Evolutionary conservation across 2,888 invertebrate genomes (phyloP), one percentile per base, ranked within the genome.

Genomic region (Thymelicus acteon): DNA sequence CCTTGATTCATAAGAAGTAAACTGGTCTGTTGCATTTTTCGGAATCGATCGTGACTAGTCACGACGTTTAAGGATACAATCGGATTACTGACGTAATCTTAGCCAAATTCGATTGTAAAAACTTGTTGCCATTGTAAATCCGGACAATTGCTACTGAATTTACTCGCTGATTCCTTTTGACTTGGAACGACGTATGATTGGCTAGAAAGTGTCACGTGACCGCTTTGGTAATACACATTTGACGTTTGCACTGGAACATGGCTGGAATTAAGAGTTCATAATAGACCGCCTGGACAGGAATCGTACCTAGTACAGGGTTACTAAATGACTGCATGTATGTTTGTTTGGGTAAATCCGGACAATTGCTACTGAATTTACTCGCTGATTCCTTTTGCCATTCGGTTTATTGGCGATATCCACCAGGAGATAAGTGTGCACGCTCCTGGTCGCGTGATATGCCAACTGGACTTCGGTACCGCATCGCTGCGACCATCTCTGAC

Each of bases 401-500:
- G 49, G 49, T 37, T 63, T 57, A 65, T 65, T 65, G 24, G 66
- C 75, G 81, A 83, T 81, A 78, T 80, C 78, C 77, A 73, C 75
- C 76, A 72, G 76, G 76, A 78, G 81, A 81, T 81, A 81, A 78
- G 72, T 62, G 77, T 13, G 39, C 80, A 79, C 77, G 83, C 77
- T 79, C 74, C 74, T 77, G 85, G 82, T 91, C 84, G 89, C 90
- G 89, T 90, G 89, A 90, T 89, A 89, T 89, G 88, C 85, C 89
- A 88, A 76, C 81, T 62, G 78, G 40, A 72, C 62, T 47, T 52
- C 64, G 49, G 40, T 40, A 40, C 39, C 31, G 40, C 64, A 64
- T 64, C 64, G 64, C 54, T 64, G 54, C 52, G 52, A 64, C 54
- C 52, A 64, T 64, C 64, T 64, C 5, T 40, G 12, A 10, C 6